Percentiles rank a stretch among this genome's conserved stretches.
phyloP scores from a whole-genome alignment of 2,797 vertebrate genomes.

The Aplochiton taeniatus region DNA sequence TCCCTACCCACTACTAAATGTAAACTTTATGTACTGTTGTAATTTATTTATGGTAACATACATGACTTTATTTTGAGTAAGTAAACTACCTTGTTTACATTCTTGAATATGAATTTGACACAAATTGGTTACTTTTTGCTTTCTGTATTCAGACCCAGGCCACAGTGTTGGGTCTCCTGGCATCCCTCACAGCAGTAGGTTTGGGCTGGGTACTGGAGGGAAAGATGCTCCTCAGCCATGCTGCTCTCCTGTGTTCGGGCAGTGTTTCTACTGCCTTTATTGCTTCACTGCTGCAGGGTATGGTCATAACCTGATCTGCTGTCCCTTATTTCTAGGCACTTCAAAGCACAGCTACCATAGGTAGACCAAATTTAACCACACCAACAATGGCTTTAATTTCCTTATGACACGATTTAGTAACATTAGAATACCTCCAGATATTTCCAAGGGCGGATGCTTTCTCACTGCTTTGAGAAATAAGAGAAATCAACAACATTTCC shows the following conservation, averaged over 20 bases:
- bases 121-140: not conserved
- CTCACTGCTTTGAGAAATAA: too few relatives aligned
- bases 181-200: constrained; percentile 82
- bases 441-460: too few relatives aligned
- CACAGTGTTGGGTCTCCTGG: constrained; percentile 89
- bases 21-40: not conserved
- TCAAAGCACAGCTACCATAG: not conserved
- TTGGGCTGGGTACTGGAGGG: constrained; percentile 89
- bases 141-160: constrained; percentile 83
- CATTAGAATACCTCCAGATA: too few relatives aligned
- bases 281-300: constrained; percentile 91
- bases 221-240: constrained; percentile 80
- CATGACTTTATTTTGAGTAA: too few relatives aligned
- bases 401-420: too few relatives aligned
- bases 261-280: constrained; percentile 89
- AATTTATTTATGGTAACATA: not conserved
- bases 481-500: not conserved
- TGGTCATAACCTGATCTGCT: not conserved
- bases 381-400: not conserved
- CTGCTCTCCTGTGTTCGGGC: constrained; percentile 85
- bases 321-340: not conserved
- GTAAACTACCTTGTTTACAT: too few relatives aligned
- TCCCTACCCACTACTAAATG: too few relatives aligned
- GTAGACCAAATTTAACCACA: not conserved
- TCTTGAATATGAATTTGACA: too few relatives aligned